These are phyloP conservation scores for Prochilodus magdalenae DNA, from an alignment of 2,113 vertebrate species.

Conservation along the genomic window DNA sequence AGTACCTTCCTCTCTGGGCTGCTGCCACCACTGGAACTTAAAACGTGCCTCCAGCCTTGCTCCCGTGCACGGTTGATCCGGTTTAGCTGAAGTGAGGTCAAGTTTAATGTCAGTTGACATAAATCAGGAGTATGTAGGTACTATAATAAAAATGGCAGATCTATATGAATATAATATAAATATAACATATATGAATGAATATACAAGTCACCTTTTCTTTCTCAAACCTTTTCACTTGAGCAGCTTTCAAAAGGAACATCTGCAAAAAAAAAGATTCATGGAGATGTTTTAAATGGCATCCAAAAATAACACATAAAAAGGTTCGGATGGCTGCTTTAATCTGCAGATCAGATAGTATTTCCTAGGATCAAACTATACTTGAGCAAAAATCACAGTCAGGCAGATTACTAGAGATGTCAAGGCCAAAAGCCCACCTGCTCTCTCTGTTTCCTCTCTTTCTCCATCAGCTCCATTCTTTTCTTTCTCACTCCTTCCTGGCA, in stretches of 20 bases:
- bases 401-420: neutral
- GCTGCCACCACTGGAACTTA: constrained; percentile 86
- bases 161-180: neutral
- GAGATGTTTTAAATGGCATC: too few species aligned
- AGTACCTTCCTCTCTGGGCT: constrained; percentile 79
- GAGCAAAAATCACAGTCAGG: neutral
- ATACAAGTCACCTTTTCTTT: constrained; percentile 86
- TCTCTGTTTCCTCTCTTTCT: constrained; percentile 87
- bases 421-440: constrained; percentile 82
- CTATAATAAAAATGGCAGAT: too few species aligned
- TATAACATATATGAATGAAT: neutral
- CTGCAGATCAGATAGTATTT: too few species aligned
- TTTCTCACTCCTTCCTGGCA: constrained; percentile 86
- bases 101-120: neutral
- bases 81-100: constrained; percentile 79
- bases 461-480: constrained; percentile 83
- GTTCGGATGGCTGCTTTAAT: too few species aligned
- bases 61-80: constrained; percentile 95
- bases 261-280: constrained; percentile 61
- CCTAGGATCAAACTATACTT: too few species aligned
- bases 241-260: constrained; percentile 87
- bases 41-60: constrained; percentile 94
- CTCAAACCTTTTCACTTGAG: constrained; percentile 88
- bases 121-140: too few species aligned
- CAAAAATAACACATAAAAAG: too few species aligned